A percentile compares a stretch with the other conserved stretches of the same genome.
These are phyloP conservation scores for Chloebia gouldiae DNA, from an alignment of 2,113 vertebrate genomes.

Conservation along the genomic window DNA sequence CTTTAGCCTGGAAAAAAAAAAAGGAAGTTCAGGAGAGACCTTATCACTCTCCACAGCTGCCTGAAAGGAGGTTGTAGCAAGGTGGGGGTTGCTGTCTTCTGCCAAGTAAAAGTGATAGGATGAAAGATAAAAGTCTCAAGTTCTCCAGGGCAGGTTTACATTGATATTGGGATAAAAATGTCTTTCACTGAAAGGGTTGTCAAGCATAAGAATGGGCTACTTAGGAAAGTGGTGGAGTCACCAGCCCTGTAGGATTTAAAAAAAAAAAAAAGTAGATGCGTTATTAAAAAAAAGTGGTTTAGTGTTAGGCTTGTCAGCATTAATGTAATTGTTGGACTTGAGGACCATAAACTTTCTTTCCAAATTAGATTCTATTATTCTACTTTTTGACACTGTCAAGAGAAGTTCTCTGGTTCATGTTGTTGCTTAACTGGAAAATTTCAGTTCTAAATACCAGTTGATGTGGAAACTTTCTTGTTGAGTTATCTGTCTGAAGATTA, in stretches of 20 bases:
- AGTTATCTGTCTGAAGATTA: not conserved
- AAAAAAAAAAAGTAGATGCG: not conserved
- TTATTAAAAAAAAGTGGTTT: not conserved
- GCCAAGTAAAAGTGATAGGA: not conserved
- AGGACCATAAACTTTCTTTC: not conserved
- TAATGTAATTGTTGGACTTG: not conserved
- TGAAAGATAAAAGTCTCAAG: not conserved
- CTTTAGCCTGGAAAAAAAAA: not conserved
- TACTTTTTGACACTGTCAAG: not conserved
- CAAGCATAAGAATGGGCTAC: not conserved
- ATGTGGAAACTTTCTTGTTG: not conserved
- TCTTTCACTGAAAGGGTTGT: not conserved
- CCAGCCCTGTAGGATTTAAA: not conserved
- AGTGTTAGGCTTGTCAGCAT: not conserved
- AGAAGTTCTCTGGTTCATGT: not conserved
- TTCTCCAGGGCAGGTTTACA: not conserved
- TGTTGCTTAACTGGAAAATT: not conserved
- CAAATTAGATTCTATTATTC: not conserved
- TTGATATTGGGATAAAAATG: not conserved
- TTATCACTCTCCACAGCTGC: not conserved
- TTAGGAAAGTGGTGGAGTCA: not conserved
- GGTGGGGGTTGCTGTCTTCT: not conserved
- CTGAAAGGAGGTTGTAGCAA: not conserved
- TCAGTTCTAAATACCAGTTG: not conserved
- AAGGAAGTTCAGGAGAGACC: not conserved